Evolutionary conservation across 2,797 vertebrate species (phyloP).

Genomic region (Cichlasoma orientale): DNA sequence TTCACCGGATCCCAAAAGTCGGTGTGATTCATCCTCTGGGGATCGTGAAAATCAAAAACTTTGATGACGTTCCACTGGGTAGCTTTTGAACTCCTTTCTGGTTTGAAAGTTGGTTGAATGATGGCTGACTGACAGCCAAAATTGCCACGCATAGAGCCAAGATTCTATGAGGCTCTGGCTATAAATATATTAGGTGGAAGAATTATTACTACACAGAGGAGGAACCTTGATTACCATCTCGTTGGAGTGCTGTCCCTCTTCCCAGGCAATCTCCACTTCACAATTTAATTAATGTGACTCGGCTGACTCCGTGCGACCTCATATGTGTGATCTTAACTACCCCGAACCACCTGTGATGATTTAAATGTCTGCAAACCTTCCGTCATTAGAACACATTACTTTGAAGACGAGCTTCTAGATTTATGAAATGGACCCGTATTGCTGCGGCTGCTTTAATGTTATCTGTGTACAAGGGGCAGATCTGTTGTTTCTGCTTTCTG

Average conservation of each 20-base stretch:
- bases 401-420: neutral
- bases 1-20: neutral
- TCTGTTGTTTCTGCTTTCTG: slow-evolving; percentile 11
- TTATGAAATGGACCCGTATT: neutral
- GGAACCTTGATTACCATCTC: slow-evolving; percentile 11
- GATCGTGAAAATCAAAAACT: neutral
- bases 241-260: slow-evolving; percentile 20
- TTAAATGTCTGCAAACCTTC: slow-evolving; percentile 30
- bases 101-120: neutral
- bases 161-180: neutral
- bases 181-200: slow-evolving; percentile 11
- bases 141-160: neutral
- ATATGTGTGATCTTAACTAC: slow-evolving; percentile 18
- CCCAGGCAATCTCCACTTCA: slow-evolving; percentile 36
- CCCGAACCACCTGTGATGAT: slow-evolving; percentile 34
- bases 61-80: neutral
- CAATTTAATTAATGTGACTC: slow-evolving; percentile 58
- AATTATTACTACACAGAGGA: neutral
- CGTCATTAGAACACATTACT: neutral
- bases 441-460: neutral
- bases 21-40: neutral
- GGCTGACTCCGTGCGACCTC: slow-evolving; percentile 39
- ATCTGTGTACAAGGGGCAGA: neutral
- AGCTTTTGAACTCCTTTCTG: neutral
- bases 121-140: neutral